Evolutionary conservation across 2,888 invertebrate genomes (phyloP), one percentile per base, ranked within the genome.

Genomic region (Agapetus fuscipes): DNA sequence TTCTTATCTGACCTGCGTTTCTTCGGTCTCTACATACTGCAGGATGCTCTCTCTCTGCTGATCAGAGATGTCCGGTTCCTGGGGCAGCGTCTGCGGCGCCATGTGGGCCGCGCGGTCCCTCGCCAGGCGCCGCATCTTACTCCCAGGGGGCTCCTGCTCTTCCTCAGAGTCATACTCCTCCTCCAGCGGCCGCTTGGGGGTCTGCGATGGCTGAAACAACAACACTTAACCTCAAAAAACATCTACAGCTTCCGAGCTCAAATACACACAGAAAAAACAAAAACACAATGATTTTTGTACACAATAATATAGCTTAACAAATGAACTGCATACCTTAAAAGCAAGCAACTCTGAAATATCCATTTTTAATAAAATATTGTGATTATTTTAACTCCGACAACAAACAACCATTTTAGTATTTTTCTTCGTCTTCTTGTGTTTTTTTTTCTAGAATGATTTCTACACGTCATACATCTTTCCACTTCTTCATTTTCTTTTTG

Each of bases 1-100:
- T n/a, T 9, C 4, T 20, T 20, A 20, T 20, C 9, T 20, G 20
- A 82, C 81, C 62, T 86, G 82, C 5, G 80, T 78, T 27, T 78
- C 81, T 65, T 86, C 87, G 35, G 76, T 83, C 59, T 89, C 88
- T 3, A 89, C 88, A 64, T 83, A 83, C 64, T 80, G 78, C 3
- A 87, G 61, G 49, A 89, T 88, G 54, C 87, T 83, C 51, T 82
- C 76, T 50, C 83, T 76, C 59, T 87, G 85, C 54, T 83, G 81
- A 40, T 80, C 80, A 1, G 78, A 73, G 16, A 81, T 65, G 37
- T 71, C 60, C 3, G 77, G 74, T 54, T 82, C 80, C 73, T 74
- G 0, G 75, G 65, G 2, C 77, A 58, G 39, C 60, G 62, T 45
- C 53, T 48, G 31, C 41, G 51, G 26, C 49, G 57, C 57, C 64